Conservation (phyloP, 2,888 invertebrate species). For the Zaprionus lineosus region DNA sequence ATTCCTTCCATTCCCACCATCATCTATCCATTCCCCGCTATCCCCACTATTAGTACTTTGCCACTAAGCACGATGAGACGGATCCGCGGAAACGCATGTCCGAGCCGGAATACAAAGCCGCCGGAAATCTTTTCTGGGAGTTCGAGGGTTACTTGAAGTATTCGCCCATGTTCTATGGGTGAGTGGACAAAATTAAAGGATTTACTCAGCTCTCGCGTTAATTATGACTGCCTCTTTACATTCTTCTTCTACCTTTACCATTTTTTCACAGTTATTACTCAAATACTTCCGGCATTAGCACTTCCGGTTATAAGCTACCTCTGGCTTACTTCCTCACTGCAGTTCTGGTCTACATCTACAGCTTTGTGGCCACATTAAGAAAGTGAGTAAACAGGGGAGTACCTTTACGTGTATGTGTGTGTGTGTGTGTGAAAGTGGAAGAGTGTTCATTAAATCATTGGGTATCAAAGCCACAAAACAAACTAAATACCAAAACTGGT, state of each 20-base stretch:
- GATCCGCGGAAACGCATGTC: conserved; percentile 90
- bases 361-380: conserved; percentile 95
- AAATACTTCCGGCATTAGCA: conserved; percentile 80
- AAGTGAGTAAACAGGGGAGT: conserved; percentile 90
- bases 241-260: too few relatives aligned
- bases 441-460: conserved; percentile 65
- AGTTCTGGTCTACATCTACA: conserved; percentile 94
- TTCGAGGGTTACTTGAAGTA: conserved; percentile 95
- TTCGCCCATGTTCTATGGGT: conserved; percentile 98
- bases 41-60: conserved; percentile 86
- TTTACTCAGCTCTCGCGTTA: conserved; percentile 1
- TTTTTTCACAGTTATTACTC: conserved; percentile 80
- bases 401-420: too few relatives aligned
- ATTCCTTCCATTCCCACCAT: conserved; percentile 15
- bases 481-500: conserved; percentile 59
- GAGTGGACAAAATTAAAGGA: conserved; percentile 83
- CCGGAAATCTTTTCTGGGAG: conserved; percentile 97
- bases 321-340: conserved; percentile 97
- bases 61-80: conserved; percentile 85
- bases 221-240: conserved; percentile 12
- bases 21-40: neutral
- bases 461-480: conserved; percentile 58
- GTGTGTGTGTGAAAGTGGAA: too few relatives aligned
- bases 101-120: conserved; percentile 88
- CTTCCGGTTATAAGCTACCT: conserved; percentile 90